A percentile compares a stretch with the other conserved stretches of the same genome.
Evolutionary conservation across 2,888 invertebrate species (phyloP).

Genomic region (Pterostichus madidus): DNA sequence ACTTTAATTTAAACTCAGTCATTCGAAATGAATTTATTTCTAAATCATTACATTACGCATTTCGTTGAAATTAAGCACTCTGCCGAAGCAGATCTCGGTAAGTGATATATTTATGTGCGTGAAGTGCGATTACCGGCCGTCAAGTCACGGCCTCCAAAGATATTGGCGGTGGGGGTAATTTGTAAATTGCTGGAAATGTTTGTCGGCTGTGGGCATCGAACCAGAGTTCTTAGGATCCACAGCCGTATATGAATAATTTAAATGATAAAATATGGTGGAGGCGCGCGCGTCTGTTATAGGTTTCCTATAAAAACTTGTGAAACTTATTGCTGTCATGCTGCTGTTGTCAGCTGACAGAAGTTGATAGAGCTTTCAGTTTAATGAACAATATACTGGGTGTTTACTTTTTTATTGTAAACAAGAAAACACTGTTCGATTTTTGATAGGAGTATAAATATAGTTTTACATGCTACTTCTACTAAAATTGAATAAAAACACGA

Average conservation of each 20-base stretch:
- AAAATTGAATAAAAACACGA: too few relatives aligned
- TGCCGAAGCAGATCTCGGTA: too few relatives aligned
- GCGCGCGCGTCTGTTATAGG: background rate
- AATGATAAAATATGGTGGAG: background rate
- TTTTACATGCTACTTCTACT: too few relatives aligned
- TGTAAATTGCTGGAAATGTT: too few relatives aligned
- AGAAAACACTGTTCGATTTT: slow-evolving; percentile 17
- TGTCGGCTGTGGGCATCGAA: too few relatives aligned
- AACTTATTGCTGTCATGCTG: slow-evolving; percentile 29
- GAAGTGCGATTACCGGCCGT: too few relatives aligned
- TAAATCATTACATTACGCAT: background rate
- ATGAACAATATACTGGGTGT: slow-evolving; percentile 38
- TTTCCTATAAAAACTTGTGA: background rate
- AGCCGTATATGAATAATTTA: background rate
- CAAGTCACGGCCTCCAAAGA: too few relatives aligned
- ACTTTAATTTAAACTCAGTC: background rate
- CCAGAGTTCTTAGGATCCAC: too few relatives aligned
- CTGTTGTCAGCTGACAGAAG: slow-evolving; percentile 20
- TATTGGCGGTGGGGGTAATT: too few relatives aligned
- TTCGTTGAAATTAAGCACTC: too few relatives aligned
- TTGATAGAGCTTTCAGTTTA: slow-evolving; percentile 31
- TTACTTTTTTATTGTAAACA: slow-evolving; percentile 34
- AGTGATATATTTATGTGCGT: too few relatives aligned
- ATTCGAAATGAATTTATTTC: slow-evolving; percentile 1
- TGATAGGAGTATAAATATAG: background rate